Evolutionary conservation across 1,140 invertebrate genomes (phyloP).

Genomic region (Caenorhabditis brenneri): DNA sequence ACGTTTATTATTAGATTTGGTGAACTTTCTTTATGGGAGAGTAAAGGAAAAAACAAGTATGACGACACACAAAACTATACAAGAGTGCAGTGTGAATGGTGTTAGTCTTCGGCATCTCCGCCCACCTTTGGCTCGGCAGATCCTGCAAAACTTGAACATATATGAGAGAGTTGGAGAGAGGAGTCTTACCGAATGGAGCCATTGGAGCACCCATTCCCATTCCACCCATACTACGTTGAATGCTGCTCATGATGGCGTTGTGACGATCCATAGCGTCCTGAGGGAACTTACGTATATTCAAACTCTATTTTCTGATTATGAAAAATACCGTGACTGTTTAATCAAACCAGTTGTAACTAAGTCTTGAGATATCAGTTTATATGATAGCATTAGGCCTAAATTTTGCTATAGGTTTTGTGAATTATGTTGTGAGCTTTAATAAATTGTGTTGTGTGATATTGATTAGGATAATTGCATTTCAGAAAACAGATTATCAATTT

Average conservation of each 20-base stretch:
- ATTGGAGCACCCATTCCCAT: neutral
- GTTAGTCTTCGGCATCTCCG: neutral
- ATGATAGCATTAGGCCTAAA: no score
- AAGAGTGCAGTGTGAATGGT: conserved; percentile 12
- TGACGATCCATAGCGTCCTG: conserved; percentile 27
- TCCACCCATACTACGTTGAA: neutral
- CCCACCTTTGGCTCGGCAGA: conserved; percentile 8
- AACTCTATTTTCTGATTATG: no score
- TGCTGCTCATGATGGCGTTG: neutral
- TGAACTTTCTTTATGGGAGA: no score
- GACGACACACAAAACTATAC: conserved; percentile 8
- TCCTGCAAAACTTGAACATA: neutral
- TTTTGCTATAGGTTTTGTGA: no score
- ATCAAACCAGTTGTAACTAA: no score
- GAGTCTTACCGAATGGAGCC: neutral
- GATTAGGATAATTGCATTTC: no score
- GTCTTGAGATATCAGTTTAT: no score
- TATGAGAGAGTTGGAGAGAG: neutral
- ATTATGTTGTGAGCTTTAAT: no score
- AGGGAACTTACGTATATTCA: no score
- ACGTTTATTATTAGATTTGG: conserved; percentile 27
- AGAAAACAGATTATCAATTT: no score
- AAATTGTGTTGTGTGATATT: no score
- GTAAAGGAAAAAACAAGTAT: neutral
- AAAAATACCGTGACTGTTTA: no score